Evolutionary conservation across 2,888 invertebrate genomes (phyloP).

Genomic region (Nomada fabriciana): DNA sequence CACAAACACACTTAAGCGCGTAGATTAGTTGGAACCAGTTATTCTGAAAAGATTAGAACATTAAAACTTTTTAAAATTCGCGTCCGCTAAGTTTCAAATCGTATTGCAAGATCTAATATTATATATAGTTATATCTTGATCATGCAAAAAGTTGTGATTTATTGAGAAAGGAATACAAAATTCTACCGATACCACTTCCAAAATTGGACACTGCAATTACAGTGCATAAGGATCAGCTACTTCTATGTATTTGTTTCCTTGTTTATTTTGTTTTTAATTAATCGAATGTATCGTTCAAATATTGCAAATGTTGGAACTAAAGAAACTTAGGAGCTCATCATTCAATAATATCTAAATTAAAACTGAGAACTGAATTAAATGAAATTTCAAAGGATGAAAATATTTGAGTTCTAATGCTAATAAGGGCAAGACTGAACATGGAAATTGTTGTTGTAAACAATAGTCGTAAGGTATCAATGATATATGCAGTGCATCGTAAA

Average conservation of each 20-base stretch:
- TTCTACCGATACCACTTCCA: conserved; percentile 67
- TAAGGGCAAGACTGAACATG: conserved; percentile 46
- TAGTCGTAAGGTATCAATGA: conserved; percentile 48
- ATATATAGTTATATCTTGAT: conserved; percentile 42
- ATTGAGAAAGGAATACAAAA: conserved; percentile 52
- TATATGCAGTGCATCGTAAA: conserved; percentile 42
- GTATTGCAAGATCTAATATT: conserved; percentile 50
- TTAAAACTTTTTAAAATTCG: conserved; percentile 44
- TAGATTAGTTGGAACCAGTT: conserved; percentile 49
- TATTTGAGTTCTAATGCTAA: conserved; percentile 50
- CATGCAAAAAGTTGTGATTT: conserved; percentile 57
- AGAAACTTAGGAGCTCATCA: conserved; percentile 27
- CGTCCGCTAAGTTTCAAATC: conserved; percentile 37
- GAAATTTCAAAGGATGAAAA: conserved; percentile 28
- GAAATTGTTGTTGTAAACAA: conserved; percentile 33
- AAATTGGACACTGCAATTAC: conserved; percentile 54
- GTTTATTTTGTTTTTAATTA: conserved; percentile 9
- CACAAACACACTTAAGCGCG: conserved; percentile 53
- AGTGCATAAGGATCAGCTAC: conserved; percentile 58
- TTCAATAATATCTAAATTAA: conserved; percentile 34
- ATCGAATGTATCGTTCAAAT: conserved; percentile 39
- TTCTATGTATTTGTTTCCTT: conserved; percentile 27
- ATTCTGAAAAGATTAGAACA: conserved; percentile 61
- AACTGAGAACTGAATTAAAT: conserved; percentile 36
- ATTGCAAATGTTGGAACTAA: conserved; percentile 28